Evolutionary conservation across 2,797 vertebrate species (phyloP), one percentile per base, ranked within the genome.

Genomic region (Microctenopoma steveboyesi): DNA sequence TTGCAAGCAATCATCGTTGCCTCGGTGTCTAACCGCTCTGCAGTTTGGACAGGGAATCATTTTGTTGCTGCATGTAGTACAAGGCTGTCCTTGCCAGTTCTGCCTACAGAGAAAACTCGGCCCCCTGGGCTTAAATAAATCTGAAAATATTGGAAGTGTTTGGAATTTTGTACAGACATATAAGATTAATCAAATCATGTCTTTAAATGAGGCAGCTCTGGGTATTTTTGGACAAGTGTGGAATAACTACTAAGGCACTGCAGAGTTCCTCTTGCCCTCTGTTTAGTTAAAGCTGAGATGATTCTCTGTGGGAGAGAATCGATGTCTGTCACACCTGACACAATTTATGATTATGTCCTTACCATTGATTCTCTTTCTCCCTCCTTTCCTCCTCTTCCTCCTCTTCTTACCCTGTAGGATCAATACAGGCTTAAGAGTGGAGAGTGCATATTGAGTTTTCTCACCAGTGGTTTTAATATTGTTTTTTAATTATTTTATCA

Each of bases 401-500:
- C 69, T 2, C 4, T 52, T 52, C 78, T 76, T 57, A 68, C 49
- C 83, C 84, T 78, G 79, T 84, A 67, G 60, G 40, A 56, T 81
- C 70, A 37, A 54, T 78, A 76, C 83, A 74, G 82, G 83, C 65
- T 53, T 7, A 15, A 69, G 83, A 80, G 74, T 45, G 85, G 89
- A 88, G 83, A 65, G 74, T 80, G 78, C 82, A 85, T 90, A 85
- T 92, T 88, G 78, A 86, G 74, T 86, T 91, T 81, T 83, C 84
- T 89, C 91, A 90, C 85, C 86, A 82, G 84, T 91, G 89, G 81
- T 92, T 93, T 93, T 89, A 86, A 89, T 88, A 67, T 86, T 90
- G 78, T 92, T 63, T 56, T 89, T 90, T 88, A 79, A 90, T 88
- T 82, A 91, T 93, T 89, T 91, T 92, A 93, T 93, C 84, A 87